phyloP scores from a whole-genome alignment of 1,140 invertebrate species.

The Drosophila hydei region DNA sequence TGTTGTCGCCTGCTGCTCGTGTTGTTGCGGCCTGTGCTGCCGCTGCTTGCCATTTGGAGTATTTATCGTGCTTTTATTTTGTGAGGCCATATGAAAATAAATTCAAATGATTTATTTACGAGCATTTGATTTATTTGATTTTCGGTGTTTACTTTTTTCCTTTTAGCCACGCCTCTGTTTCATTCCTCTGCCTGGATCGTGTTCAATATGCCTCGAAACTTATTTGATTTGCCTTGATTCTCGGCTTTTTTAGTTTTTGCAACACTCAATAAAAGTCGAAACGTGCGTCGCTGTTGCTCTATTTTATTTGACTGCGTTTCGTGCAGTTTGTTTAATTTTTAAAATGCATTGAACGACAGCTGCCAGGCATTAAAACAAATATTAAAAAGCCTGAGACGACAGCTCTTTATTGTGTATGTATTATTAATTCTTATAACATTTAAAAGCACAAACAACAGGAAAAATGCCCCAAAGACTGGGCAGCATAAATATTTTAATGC shows the following conservation, averaged over 20 bases:
- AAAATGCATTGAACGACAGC: slow-evolving; percentile 19
- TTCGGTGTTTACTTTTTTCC: slow-evolving; percentile 57
- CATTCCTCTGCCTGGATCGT: slow-evolving; percentile 24
- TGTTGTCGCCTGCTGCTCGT: slow-evolving; percentile 12
- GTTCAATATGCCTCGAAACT: slow-evolving; percentile 5
- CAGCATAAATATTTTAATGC: slow-evolving; percentile 28
- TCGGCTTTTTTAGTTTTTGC: slow-evolving; percentile 26
- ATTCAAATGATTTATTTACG: slow-evolving; percentile 83
- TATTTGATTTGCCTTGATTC: slow-evolving; percentile 50
- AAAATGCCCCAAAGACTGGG: neutral
- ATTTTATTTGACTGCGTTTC: slow-evolving; percentile 12
- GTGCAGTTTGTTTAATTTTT: slow-evolving; percentile 32
- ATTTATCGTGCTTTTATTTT: slow-evolving; percentile 82
- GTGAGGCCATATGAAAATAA: slow-evolving; percentile 79
- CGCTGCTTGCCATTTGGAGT: slow-evolving; percentile 56
- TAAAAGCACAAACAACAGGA: neutral
- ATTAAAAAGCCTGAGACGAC: neutral
- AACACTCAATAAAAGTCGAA: slow-evolving; percentile 67
- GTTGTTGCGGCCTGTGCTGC: neutral
- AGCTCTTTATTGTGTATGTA: no score
- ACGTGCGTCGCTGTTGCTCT: slow-evolving; percentile 9
- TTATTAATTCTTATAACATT: neutral
- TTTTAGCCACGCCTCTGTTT: slow-evolving; percentile 34
- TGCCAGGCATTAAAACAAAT: slow-evolving; percentile 2
- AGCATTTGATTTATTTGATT: slow-evolving; percentile 83